Conservation (phyloP, 1,140 invertebrate genomes). For the Portunus trituberculatus region DNA sequence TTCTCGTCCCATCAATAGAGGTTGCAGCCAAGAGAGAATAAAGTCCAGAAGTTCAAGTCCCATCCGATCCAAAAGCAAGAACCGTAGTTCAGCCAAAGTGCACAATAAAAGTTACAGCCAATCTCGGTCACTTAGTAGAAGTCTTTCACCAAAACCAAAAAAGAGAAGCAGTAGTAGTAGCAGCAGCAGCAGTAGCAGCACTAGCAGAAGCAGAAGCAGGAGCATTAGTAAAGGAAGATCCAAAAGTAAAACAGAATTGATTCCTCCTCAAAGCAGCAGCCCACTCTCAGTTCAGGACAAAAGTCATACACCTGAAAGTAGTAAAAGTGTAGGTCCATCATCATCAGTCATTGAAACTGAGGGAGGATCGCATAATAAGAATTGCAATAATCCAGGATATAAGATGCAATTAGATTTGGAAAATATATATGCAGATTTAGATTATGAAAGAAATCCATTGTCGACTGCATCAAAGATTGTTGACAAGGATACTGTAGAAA, state of each 20-base stretch:
- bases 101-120: not conserved
- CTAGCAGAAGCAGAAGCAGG: not conserved
- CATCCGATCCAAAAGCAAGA: conserved; percentile 24
- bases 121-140: not conserved
- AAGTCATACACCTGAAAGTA: not conserved
- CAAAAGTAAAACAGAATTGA: not conserved
- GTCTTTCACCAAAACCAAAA: not conserved
- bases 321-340: not conserved
- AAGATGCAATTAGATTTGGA: conserved; percentile 28
- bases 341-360: not conserved
- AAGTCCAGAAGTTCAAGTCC: conserved; percentile 29
- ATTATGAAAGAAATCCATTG: not conserved
- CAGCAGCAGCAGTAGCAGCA: conserved; percentile 38
- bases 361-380: not conserved
- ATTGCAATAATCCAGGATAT: not conserved
- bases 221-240: not conserved
- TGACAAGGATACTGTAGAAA: not conserved
- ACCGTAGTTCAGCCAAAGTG: not conserved
- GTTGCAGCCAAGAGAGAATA: not conserved
- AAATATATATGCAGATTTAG: conserved; percentile 56
- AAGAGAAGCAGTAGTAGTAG: not conserved
- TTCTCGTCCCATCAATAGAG: not conserved
- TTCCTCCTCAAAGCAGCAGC: not conserved
- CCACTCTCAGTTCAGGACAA: not conserved
- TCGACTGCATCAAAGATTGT: not conserved